Evolutionary conservation across 2,888 invertebrate species (phyloP), one percentile per base, ranked within the genome.

Genomic region (Octonoba sinensis): DNA sequence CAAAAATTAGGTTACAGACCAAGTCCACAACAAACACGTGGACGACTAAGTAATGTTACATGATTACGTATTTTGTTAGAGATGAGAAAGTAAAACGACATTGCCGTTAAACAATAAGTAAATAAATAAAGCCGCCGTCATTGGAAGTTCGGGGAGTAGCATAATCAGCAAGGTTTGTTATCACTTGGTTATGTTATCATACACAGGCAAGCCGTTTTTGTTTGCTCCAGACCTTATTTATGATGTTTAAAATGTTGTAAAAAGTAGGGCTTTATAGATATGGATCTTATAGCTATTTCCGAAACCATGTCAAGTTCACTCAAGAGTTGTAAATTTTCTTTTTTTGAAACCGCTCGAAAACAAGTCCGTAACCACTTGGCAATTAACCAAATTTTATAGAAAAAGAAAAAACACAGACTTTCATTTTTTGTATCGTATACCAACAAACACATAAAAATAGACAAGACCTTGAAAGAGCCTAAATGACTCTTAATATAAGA

Each of bases 11-110:
- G 81, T 74, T 75, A 82, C 69, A 49, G 69, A 74, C 60, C 44
- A 65, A 79, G 54, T 66, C 66, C 72, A 78, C 78, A 78, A 78
- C 79, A 79, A 79, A 79, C 79, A 79, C 65, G 73, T 69, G 72
- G 70, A 77, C 20, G 20, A 16, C 11, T 22, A 36, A 49, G 24
- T 16, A 49, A n/a, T 24, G 22, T 46, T 47, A 16, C 18, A n/a
- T 2, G 54, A n/a, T 54, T 54, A 54, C 0, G 18, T n/a, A 54
- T 54, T 18, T 18, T 54, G n/a, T 54, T 15, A 20, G 54, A 15
- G 8, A 54, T 18, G 18, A 36, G 36, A 36, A 36, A 36, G 36
- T 36, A 36, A 36, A 36, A 11, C 36, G 36, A 36, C 36, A 36
- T 36, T 36, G 36, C 36, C 6, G 36, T 36, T 36, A 36, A 36